Conservation (phyloP, 2,797 vertebrate species). For the Chrysocyon brachyurus region DNA sequence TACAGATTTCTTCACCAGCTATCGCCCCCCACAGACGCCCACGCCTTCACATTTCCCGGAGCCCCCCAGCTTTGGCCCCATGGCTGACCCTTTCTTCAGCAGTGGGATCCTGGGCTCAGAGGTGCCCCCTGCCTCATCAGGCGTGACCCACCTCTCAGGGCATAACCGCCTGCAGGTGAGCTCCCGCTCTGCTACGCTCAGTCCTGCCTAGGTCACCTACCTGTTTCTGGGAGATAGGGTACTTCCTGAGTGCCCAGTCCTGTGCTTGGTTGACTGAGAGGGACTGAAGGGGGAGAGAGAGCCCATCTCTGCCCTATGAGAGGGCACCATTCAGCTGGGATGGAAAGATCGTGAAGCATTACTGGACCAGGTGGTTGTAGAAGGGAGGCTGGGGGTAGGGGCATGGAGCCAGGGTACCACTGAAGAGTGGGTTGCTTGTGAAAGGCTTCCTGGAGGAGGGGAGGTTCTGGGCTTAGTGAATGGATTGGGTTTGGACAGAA, state of each 20-base stretch:
- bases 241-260: neutral
- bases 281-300: neutral
- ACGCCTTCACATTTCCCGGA: slow-evolving; percentile 82
- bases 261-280: neutral
- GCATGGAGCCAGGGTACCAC: neutral
- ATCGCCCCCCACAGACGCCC: slow-evolving; percentile 77
- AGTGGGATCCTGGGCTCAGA: slow-evolving; percentile 72
- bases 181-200: neutral
- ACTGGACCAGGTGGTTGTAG: neutral
- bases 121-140: neutral
- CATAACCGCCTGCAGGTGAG: slow-evolving; percentile 86
- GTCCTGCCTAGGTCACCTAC: neutral
- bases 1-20: slow-evolving; percentile 88
- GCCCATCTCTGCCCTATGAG: neutral
- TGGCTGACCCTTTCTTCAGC: slow-evolving; percentile 79
- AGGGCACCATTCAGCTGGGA: neutral
- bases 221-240: neutral
- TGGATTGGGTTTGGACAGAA: neutral
- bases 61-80: slow-evolving; percentile 80
- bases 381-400: neutral
- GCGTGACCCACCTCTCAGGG: slow-evolving; percentile 50
- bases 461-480: neutral
- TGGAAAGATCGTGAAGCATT: neutral
- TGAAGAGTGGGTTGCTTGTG: neutral
- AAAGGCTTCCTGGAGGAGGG: slow-evolving; percentile 44